Conservation (phyloP, 2,113 vertebrate genomes). For the Dinomys branickii region DNA sequence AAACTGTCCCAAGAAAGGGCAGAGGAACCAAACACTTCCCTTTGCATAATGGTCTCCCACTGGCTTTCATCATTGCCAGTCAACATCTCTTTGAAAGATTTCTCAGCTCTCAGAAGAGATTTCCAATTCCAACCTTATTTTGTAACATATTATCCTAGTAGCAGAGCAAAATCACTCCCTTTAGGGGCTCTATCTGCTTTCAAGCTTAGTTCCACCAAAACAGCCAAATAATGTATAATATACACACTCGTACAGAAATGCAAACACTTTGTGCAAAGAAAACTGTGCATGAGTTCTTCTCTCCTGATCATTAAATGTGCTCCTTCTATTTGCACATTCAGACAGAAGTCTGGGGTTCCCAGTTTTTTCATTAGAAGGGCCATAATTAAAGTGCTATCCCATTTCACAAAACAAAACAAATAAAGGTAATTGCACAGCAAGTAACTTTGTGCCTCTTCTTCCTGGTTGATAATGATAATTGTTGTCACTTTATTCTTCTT, state of each 20-base stretch:
- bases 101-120: neutral
- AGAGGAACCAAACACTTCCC: neutral
- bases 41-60: neutral
- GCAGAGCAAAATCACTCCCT: neutral
- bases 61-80: neutral
- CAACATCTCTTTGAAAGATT: neutral
- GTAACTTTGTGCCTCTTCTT: neutral
- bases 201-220: neutral
- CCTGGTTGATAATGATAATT: neutral
- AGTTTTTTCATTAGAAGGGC: neutral
- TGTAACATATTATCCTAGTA: neutral
- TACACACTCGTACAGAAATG: neutral
- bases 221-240: no score
- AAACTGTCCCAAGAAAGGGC: neutral
- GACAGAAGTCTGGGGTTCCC: neutral
- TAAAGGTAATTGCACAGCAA: neutral
- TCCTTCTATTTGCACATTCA: neutral
- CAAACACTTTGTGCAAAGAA: neutral
- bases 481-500: neutral
- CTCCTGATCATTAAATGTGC: neutral
- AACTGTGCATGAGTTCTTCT: rapidly evolving
- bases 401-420: neutral
- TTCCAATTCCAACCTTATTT: neutral
- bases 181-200: neutral
- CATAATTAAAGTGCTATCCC: neutral